Evolutionary conservation across 2,113 vertebrate genomes (phyloP), one percentile per base, ranked within the genome.

Genomic region (Galbula dea): DNA sequence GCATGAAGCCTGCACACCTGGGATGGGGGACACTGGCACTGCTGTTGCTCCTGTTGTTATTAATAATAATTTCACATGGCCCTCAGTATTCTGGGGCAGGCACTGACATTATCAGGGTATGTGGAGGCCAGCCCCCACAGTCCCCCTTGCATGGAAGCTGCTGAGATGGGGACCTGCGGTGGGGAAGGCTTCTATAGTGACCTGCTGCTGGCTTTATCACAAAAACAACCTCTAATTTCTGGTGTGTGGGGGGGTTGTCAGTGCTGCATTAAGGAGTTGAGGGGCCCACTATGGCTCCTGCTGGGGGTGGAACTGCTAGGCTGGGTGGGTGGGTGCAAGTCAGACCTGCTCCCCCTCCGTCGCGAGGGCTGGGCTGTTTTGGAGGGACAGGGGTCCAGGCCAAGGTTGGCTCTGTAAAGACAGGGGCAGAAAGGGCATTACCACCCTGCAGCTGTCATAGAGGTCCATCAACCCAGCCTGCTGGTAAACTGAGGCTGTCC

Each of bases 261-360:
- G 41, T 78, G 57, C 46, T 62, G 37, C 41, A 51, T 30, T 4
- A 5, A 34, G 30, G 62, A 69, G 27, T 14, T 1, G 1, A 10
- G 29, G 21, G 6, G 4, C 18, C 23, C 19, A 29, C 36, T 7
- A 8, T 0, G 0, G 7, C 23, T 52, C 18, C 19, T 48, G 5
- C 10, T 39, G 3, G 2, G 2, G 7, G 3, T 3, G 9, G 5
- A 3, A 9, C 26, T 1, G 1, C 6, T 0, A 2, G 27, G 32
- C 22, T 63, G 34, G 8, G 41, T 43, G 41, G 41, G 32, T 51
- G 43, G 21, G 10, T n/a, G 29, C 54, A 54, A 45, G 7, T 32
- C 5, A 2, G 29, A 30, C 26, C 10, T 1, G 0, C 7, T 74
- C 13, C 22, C 6, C 7, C 14, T 24, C 49, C 1, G 10, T 30